Conservation (phyloP, 2,113 vertebrate species). For the Brachyhypopomus gauderio region DNA sequence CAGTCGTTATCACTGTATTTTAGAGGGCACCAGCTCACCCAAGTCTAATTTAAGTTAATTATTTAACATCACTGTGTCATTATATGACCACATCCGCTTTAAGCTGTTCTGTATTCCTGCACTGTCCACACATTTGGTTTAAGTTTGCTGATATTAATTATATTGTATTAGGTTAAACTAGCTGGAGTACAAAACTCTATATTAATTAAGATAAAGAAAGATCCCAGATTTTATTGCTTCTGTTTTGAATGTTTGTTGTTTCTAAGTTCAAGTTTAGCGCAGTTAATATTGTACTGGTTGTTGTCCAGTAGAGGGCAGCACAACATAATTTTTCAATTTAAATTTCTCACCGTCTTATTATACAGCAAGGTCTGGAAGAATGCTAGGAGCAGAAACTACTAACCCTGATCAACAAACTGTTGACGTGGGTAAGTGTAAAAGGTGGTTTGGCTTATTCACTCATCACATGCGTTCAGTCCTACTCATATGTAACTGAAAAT, state of each 20-base stretch:
- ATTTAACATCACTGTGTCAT: not conserved
- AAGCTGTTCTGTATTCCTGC: not conserved
- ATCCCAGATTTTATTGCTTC: too few relatives aligned
- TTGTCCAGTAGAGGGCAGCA: conserved; percentile 45
- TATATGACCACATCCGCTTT: not conserved
- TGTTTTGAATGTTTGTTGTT: too few relatives aligned
- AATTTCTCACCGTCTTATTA: not conserved
- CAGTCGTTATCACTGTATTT: not conserved
- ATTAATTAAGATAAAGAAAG: not conserved
- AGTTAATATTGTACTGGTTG: not conserved
- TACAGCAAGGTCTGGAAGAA: conserved; percentile 52
- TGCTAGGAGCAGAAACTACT: not conserved
- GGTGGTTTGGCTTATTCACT: not conserved
- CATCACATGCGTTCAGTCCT: not conserved
- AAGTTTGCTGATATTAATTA: not conserved
- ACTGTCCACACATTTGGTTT: not conserved
- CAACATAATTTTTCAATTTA: not conserved
- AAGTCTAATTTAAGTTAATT: conserved; percentile 7
- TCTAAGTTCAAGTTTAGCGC: too few relatives aligned
- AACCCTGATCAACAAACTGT: conserved; percentile 53
- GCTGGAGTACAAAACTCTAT: not conserved
- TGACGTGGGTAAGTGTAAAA: conserved; percentile 46
- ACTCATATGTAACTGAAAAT: not conserved
- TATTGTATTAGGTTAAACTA: not conserved
- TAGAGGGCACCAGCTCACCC: not conserved